phyloP scores from a whole-genome alignment of 2,797 vertebrate genomes.

The Hyperoplus immaculatus region DNA sequence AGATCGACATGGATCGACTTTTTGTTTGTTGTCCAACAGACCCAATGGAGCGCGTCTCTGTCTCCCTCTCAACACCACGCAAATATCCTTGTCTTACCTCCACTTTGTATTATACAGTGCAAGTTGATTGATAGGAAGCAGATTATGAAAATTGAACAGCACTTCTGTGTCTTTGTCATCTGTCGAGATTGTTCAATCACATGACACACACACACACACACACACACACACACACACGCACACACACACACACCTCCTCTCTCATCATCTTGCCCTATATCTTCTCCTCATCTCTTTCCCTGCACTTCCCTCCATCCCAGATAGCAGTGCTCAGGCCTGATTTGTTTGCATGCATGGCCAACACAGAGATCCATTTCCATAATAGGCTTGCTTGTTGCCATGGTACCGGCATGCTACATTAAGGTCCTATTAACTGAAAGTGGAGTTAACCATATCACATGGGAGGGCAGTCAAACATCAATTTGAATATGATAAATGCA shows the following conservation, averaged over 20 bases:
- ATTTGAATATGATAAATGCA: constrained; percentile 62
- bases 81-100: neutral
- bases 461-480: constrained; percentile 35
- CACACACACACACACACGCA: constrained; percentile 7
- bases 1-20: constrained; percentile 29
- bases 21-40: constrained; percentile 49
- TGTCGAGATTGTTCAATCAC: neutral
- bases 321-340: constrained; percentile 45
- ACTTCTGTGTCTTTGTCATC: too few relatives aligned
- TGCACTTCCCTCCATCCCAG: constrained; percentile 26
- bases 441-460: constrained; percentile 31
- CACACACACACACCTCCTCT: constrained; percentile 29
- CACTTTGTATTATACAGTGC: neutral
- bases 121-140: neutral
- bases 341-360: constrained; percentile 51
- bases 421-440: constrained; percentile 46
- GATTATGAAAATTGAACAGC: neutral
- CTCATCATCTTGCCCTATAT: constrained; percentile 49
- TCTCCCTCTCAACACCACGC: constrained; percentile 10
- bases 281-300: constrained; percentile 24
- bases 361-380: constrained; percentile 55
- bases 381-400: constrained; percentile 67
- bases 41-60: constrained; percentile 12
- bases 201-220: neutral
- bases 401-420: constrained; percentile 56